A percentile compares a stretch with the other conserved stretches of the same genome.
Evolutionary conservation across 2,797 vertebrate genomes (phyloP).

Genomic region (Peromyscus eremicus): DNA sequence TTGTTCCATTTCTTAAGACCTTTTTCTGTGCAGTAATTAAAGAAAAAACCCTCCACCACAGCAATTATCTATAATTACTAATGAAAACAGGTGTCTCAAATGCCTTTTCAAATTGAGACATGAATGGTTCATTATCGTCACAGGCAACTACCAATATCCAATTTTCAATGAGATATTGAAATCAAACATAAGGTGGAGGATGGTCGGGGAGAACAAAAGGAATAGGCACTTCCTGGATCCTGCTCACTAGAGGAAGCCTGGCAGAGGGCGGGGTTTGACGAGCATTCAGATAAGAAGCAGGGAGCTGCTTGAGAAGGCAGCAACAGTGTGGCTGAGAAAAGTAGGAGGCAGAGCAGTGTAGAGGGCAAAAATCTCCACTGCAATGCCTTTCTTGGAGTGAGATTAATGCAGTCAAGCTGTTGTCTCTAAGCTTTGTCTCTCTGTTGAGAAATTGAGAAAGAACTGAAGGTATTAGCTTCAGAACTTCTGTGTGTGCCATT

Average conservation of each 20-base stretch:
- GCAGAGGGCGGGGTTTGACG: slow-evolving; percentile 61
- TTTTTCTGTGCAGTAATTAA: slow-evolving; percentile 63
- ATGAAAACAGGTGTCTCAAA: slow-evolving; percentile 81
- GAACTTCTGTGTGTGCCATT: background rate
- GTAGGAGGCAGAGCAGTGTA: background rate
- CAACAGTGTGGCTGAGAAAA: background rate
- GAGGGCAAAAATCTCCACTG: background rate
- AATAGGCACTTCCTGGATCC: slow-evolving; percentile 3
- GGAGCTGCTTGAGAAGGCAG: background rate
- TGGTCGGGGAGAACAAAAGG: background rate
- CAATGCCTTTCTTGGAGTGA: background rate
- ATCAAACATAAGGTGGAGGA: slow-evolving; percentile 61
- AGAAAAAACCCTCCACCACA: slow-evolving; percentile 56
- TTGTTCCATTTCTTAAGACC: slow-evolving; percentile 77
- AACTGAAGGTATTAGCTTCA: background rate
- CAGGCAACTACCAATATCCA: slow-evolving; percentile 75
- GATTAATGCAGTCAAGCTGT: background rate
- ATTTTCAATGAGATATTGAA: slow-evolving; percentile 75
- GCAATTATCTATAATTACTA: slow-evolving; percentile 81
- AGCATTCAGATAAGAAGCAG: slow-evolving; percentile 38
- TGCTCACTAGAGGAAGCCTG: slow-evolving; percentile 60
- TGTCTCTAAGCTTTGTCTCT: background rate
- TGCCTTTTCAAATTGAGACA: slow-evolving; percentile 76
- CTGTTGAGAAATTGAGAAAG: background rate
- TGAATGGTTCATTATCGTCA: slow-evolving; percentile 75